A percentile compares a stretch with the other conserved stretches of the same genome.
These are phyloP conservation scores for Leptinotarsa peninsularis DNA, from an alignment of 2,888 invertebrate genomes.

Conservation along the genomic window DNA sequence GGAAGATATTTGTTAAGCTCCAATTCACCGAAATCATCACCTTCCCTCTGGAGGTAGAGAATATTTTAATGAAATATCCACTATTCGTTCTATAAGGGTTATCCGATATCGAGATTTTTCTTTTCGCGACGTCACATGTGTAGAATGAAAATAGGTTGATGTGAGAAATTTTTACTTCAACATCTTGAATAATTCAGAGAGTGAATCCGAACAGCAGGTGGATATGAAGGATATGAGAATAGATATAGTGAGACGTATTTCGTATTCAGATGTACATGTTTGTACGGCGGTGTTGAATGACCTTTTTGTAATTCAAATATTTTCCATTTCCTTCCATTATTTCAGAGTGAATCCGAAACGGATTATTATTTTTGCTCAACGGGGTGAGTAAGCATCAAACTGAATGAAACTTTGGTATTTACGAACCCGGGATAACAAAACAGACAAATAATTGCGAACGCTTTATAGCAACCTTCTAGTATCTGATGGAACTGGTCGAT, in stretches of 20 bases:
- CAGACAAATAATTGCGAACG: no score
- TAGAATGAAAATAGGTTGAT: background rate
- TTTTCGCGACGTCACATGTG: background rate
- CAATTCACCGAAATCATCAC: background rate
- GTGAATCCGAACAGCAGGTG: conserved; percentile 7
- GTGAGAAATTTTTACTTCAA: background rate
- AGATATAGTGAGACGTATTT: background rate
- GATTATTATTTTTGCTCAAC: no score
- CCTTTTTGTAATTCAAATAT: no score
- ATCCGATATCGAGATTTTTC: background rate
- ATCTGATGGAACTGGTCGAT: no score
- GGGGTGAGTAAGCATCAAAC: no score
- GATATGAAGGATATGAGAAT: background rate
- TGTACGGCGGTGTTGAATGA: no score
- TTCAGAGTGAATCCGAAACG: no score
- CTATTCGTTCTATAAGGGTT: conserved; percentile 11
- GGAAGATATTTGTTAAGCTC: background rate
- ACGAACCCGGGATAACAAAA: no score
- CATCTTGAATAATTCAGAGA: conserved; percentile 2
- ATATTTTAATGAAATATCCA: conserved; percentile 11
- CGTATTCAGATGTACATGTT: background rate
- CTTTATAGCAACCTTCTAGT: no score
- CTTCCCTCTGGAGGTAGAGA: background rate
- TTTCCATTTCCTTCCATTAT: no score
- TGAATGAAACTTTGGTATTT: no score